Conservation (phyloP, 2,113 vertebrate genomes). For the Uria aalge region DNA sequence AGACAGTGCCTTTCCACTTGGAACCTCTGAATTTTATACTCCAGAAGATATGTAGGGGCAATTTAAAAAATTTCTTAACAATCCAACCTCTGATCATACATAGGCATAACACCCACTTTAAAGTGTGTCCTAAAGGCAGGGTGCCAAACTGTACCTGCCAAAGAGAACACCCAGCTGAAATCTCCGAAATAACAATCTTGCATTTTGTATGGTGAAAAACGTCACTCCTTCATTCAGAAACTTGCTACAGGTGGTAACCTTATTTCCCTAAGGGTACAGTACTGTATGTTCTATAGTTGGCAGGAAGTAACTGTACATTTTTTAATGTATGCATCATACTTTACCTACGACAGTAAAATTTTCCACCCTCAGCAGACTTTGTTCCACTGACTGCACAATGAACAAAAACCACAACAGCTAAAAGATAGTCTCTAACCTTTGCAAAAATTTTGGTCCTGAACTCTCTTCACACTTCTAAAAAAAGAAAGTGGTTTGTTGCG, state of each 20-base stretch:
- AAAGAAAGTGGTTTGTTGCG: neutral
- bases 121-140: neutral
- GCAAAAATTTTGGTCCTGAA: neutral
- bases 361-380: conserved; percentile 28
- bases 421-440: neutral
- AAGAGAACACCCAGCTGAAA: neutral
- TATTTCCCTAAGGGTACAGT: neutral
- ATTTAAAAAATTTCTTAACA: neutral
- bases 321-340: neutral
- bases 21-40: neutral
- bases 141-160: neutral
- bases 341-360: neutral
- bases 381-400: conserved; percentile 15
- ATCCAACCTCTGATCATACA: neutral
- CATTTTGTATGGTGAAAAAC: neutral
- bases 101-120: neutral
- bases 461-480: neutral
- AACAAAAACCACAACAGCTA: neutral
- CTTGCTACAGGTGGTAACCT: neutral
- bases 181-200: neutral
- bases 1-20: neutral
- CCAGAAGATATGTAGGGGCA: neutral
- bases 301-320: neutral
- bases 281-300: neutral
- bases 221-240: neutral